These are phyloP conservation scores for Callosobruchus maculatus DNA, from an alignment of 2,888 invertebrate species.

Conservation along the genomic window DNA sequence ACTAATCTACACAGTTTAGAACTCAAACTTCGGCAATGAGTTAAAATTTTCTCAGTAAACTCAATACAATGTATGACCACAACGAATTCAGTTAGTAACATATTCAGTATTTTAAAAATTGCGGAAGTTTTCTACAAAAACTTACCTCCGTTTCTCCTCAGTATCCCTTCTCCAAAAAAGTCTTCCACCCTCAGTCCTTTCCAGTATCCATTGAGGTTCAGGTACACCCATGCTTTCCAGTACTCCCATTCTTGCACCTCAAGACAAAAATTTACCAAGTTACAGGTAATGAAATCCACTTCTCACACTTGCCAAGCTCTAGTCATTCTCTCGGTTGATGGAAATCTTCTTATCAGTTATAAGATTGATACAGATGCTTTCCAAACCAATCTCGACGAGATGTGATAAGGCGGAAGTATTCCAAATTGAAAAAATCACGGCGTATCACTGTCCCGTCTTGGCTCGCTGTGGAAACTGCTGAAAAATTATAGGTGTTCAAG, in stretches of 20 bases:
- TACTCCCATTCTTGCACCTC: background rate
- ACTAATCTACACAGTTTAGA: too few relatives aligned
- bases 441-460: too few relatives aligned
- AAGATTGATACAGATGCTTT: background rate
- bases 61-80: too few relatives aligned
- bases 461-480: background rate
- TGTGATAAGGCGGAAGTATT: too few relatives aligned
- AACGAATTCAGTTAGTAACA: too few relatives aligned
- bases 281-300: background rate
- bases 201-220: conserved; percentile 49
- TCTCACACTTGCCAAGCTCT: background rate
- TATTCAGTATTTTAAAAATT: too few relatives aligned
- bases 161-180: conserved; percentile 45
- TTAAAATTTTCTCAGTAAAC: too few relatives aligned
- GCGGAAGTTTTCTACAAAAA: too few relatives aligned
- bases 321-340: background rate
- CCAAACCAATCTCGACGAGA: too few relatives aligned
- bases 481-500: background rate
- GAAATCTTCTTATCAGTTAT: background rate
- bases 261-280: background rate
- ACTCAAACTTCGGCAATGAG: too few relatives aligned
- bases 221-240: background rate
- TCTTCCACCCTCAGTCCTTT: conserved; percentile 43
- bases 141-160: conserved; percentile 24
- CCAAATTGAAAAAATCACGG: too few relatives aligned